Conservation (phyloP, 2,113 vertebrate species). For the Tinamus guttatus region DNA sequence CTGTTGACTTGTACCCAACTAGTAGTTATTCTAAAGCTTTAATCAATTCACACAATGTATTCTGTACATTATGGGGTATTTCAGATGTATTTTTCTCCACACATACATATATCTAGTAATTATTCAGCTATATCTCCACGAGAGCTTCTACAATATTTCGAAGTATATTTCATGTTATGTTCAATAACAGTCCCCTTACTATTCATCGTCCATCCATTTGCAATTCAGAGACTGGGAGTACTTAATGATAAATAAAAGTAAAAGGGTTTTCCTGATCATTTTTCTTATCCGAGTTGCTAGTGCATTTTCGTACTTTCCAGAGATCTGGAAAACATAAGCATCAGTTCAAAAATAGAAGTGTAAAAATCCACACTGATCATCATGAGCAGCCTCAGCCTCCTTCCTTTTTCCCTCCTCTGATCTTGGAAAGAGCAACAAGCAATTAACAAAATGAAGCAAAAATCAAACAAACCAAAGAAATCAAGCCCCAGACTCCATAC, state of each 20-base stretch:
- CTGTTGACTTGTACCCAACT: constrained; percentile 81
- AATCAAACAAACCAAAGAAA: background rate
- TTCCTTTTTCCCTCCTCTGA: background rate
- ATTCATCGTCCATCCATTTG: constrained; percentile 8
- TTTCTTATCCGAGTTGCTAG: constrained; percentile 43
- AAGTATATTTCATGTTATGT: constrained; percentile 12
- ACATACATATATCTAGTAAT: background rate
- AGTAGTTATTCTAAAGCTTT: constrained; percentile 78
- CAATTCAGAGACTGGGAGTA: constrained; percentile 46
- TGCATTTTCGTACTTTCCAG: constrained; percentile 38
- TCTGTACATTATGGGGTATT: constrained; percentile 50
- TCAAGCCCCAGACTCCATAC: background rate
- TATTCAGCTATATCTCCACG: constrained; percentile 47
- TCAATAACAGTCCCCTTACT: constrained; percentile 49
- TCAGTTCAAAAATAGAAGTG: background rate
- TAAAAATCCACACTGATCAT: background rate
- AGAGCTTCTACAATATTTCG: background rate
- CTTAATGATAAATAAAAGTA: constrained; percentile 56
- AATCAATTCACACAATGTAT: constrained; percentile 70
- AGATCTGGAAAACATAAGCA: background rate
- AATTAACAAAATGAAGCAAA: background rate
- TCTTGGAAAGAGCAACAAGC: background rate
- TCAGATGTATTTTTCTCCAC: background rate
- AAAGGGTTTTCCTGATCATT: constrained; percentile 44
- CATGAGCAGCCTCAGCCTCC: background rate